phyloP scores from a whole-genome alignment of 2,888 invertebrate species.

The Ectobius pallidus region DNA sequence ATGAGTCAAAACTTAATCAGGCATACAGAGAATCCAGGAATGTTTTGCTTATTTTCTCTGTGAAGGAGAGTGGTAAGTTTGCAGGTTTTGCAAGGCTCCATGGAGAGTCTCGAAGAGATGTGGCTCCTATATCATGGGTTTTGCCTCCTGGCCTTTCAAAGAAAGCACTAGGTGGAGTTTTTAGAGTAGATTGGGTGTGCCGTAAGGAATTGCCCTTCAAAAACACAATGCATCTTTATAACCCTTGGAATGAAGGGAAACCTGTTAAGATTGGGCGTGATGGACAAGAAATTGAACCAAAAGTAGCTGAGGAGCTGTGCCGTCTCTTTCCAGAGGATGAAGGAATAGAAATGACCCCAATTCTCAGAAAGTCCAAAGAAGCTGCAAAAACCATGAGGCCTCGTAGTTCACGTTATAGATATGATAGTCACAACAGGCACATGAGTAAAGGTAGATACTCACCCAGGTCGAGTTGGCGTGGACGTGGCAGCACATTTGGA shows the following conservation, averaged over 20 bases:
- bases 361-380: conserved; percentile 84
- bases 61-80: conserved; percentile 96
- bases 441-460: conserved; percentile 46
- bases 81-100: conserved; percentile 92
- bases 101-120: conserved; percentile 88
- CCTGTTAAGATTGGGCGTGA: conserved; percentile 99
- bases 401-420: conserved; percentile 39
- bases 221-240: conserved; percentile 90
- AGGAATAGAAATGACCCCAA: conserved; percentile 85
- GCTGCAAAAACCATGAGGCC: conserved; percentile 69
- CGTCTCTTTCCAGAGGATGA: conserved; percentile 93
- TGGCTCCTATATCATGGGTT: conserved; percentile 90
- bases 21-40: conserved; percentile 92
- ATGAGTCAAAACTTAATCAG: conserved; percentile 94
- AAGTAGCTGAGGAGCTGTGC: conserved; percentile 93
- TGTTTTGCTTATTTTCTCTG: conserved; percentile 94
- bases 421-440: conserved; percentile 49
- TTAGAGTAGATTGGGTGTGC: conserved; percentile 97
- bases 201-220: conserved; percentile 92
- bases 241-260: conserved; percentile 98
- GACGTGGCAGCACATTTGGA: conserved; percentile 59
- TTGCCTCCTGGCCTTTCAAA: conserved; percentile 92
- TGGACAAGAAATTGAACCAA: conserved; percentile 97
- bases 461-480: conserved; percentile 50
- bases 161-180: conserved; percentile 93